phyloP scores from a whole-genome alignment of 2,888 invertebrate genomes.

The Apamea sordens region DNA sequence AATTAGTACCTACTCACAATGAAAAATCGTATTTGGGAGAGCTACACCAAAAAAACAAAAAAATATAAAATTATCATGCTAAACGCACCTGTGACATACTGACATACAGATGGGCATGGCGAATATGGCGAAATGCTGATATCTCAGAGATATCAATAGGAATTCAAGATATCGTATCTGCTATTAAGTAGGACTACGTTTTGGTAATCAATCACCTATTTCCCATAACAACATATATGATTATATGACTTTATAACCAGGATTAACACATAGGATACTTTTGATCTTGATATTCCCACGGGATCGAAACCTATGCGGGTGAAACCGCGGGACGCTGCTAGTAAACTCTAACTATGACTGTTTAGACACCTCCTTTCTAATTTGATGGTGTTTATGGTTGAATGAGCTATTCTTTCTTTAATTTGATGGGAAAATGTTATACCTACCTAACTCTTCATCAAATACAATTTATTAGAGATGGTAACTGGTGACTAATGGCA shows the following conservation, averaged over 20 bases:
- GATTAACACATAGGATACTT: too few species aligned
- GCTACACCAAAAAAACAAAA: background rate
- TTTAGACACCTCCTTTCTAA: conserved; percentile 26
- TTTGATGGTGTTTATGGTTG: conserved; percentile 37
- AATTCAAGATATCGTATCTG: conserved; percentile 30
- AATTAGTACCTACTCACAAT: background rate
- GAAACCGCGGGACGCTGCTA: too few species aligned
- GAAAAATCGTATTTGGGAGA: background rate
- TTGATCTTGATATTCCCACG: too few species aligned
- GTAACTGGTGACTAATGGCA: conserved; percentile 14
- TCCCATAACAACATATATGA: conserved; percentile 1
- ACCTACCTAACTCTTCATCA: conserved; percentile 12
- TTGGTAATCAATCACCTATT: conserved; percentile 7
- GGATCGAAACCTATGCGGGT: too few species aligned
- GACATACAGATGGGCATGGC: background rate
- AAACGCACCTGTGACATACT: conserved; percentile 12
- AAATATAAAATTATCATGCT: background rate
- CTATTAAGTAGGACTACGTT: background rate
- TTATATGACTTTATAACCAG: too few species aligned
- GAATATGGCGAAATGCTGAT: conserved; percentile 7
- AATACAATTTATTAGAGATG: background rate
- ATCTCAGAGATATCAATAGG: conserved; percentile 26
- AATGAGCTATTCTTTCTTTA: conserved; percentile 37
- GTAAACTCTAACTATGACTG: background rate
- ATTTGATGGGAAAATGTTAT: conserved; percentile 34